A percentile compares a stretch with the other conserved stretches of the same genome.
Conservation (phyloP, 2,113 vertebrate genomes). For the Sturnus vulgaris region DNA sequence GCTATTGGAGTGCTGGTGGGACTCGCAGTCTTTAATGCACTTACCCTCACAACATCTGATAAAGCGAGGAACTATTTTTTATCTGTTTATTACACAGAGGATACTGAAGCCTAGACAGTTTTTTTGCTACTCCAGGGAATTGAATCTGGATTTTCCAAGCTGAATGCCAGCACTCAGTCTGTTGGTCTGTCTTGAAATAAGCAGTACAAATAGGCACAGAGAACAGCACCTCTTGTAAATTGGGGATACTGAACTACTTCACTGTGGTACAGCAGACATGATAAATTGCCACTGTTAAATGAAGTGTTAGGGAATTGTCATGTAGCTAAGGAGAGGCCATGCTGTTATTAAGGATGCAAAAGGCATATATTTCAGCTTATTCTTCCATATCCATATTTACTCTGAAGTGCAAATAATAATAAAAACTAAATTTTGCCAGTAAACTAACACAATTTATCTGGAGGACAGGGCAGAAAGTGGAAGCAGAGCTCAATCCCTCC, state of each 20-base stretch:
- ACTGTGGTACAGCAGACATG: background rate
- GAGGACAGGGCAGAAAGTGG: background rate
- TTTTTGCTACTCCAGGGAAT: background rate
- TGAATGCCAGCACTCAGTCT: background rate
- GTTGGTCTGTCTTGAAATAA: background rate
- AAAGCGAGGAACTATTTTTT: constrained; percentile 22
- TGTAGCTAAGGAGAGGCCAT: background rate
- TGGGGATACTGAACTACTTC: background rate
- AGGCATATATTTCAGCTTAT: constrained; percentile 28
- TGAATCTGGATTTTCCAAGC: background rate
- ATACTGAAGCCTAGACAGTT: background rate
- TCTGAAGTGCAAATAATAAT: constrained; percentile 46
- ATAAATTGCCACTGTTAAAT: constrained; percentile 48
- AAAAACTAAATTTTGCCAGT: constrained; percentile 28
- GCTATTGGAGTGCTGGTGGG: background rate
- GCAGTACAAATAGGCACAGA: background rate
- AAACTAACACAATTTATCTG: constrained; percentile 53
- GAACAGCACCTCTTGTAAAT: background rate
- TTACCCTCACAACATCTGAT: constrained; percentile 26
- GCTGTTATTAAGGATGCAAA: constrained; percentile 37
- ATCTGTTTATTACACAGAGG: background rate
- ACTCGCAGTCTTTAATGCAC: constrained; percentile 1
- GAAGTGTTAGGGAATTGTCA: constrained; percentile 38
- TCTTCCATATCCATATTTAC: constrained; percentile 53
- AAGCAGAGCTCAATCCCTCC: background rate